Evolutionary conservation across 2,888 invertebrate species (phyloP).

Genomic region (Rambutsinella grinnellia): DNA sequence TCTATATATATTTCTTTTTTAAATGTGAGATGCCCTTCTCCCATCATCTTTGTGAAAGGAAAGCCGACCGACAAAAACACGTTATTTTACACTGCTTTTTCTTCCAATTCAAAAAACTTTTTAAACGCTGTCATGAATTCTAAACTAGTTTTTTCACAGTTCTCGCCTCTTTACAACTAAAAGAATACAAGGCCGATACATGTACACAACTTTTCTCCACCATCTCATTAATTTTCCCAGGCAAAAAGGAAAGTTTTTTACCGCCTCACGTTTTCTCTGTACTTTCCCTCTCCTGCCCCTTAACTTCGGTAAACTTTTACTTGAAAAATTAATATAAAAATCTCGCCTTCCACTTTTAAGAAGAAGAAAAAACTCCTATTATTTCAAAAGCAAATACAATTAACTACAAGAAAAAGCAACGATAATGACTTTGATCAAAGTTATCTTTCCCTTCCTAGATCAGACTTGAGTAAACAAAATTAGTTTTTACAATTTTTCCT

Average conservation of each 20-base stretch:
- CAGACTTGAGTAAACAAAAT: not conserved
- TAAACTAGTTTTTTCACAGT: slow-evolving; percentile 43
- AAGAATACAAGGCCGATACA: slow-evolving; percentile 10
- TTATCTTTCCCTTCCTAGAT: not conserved
- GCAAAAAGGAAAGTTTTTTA: slow-evolving; percentile 39
- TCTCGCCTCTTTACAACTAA: slow-evolving; percentile 34
- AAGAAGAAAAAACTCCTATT: not conserved
- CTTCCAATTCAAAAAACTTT: slow-evolving; percentile 7
- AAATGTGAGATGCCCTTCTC: not conserved
- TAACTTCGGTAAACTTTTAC: slow-evolving; percentile 13
- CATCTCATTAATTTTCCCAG: slow-evolving; percentile 65
- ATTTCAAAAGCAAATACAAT: slow-evolving; percentile 51
- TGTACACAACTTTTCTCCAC: slow-evolving; percentile 43
- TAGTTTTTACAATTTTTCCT: not conserved
- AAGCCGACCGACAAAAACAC: slow-evolving; percentile 41
- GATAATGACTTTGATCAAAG: slow-evolving; percentile 51
- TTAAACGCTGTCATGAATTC: slow-evolving; percentile 27
- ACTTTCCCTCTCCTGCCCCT: slow-evolving; percentile 24
- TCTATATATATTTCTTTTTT: not conserved
- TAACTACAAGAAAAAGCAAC: slow-evolving; percentile 42
- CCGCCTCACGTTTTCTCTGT: slow-evolving; percentile 59
- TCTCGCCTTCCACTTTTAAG: slow-evolving; percentile 57
- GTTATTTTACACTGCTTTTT: slow-evolving; percentile 54
- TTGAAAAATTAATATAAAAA: slow-evolving; percentile 38
- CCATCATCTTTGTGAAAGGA: slow-evolving; percentile 8